A percentile compares a stretch with the other conserved stretches of the same genome.
Conservation (phyloP, 2,113 vertebrate species). For the Thalassarche chlororhynchos region DNA sequence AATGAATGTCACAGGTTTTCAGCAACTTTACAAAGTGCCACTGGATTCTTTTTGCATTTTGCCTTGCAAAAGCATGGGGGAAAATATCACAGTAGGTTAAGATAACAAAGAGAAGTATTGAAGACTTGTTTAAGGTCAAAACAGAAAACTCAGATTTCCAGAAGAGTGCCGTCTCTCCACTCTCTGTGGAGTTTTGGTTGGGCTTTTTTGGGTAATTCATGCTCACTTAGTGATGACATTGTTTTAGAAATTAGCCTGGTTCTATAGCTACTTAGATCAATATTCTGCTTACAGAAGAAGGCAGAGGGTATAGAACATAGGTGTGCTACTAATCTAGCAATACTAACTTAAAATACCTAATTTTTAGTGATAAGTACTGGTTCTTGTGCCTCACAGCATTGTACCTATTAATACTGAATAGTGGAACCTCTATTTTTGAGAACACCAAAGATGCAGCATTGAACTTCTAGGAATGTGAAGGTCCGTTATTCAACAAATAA, state of each 20-base stretch:
- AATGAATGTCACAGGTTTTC: neutral
- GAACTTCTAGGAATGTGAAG: neutral
- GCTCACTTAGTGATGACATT: neutral
- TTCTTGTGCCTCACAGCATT: neutral
- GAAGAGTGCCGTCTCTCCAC: neutral
- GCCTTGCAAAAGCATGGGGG: neutral
- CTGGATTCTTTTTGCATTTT: neutral
- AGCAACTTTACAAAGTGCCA: neutral
- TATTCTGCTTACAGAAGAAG: neutral
- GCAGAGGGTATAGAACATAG: neutral
- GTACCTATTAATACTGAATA: neutral
- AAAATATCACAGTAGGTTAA: neutral
- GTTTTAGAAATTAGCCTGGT: neutral
- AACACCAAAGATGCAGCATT: neutral
- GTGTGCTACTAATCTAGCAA: neutral
- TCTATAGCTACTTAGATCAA: neutral
- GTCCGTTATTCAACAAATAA: neutral
- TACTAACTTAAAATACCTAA: neutral
- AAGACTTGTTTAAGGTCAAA: neutral
- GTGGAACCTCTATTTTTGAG: neutral
- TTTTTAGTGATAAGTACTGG: neutral
- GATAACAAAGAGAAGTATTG: neutral
- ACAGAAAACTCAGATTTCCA: neutral
- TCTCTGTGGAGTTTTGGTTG: neutral
- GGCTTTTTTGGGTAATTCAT: neutral